phyloP scores from a whole-genome alignment of 2,888 invertebrate genomes.

The Atethmia centrago region DNA sequence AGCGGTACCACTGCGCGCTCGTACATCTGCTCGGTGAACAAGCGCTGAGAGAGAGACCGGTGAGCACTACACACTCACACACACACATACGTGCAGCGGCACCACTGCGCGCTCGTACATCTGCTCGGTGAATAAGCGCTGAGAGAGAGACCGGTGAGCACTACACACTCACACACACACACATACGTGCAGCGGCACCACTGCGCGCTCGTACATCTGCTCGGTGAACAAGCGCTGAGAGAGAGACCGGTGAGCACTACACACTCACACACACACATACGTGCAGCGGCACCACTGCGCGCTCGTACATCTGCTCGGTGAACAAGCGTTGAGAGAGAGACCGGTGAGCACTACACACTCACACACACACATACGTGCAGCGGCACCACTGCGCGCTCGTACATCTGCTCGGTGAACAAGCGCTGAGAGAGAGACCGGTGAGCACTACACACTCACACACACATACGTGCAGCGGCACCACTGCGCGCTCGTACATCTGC shows the following conservation, averaged over 20 bases:
- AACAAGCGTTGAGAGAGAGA: conserved; percentile 10
- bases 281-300: conserved; percentile 25
- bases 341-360: conserved; percentile 8
- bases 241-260: conserved; percentile 7
- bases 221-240: conserved; percentile 16
- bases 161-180: not conserved
- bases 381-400: conserved; percentile 12
- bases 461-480: not conserved
- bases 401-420: conserved; percentile 10
- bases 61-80: not conserved
- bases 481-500: conserved; percentile 12
- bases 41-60: not conserved
- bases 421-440: conserved; percentile 5
- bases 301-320: conserved; percentile 17
- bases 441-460: not conserved
- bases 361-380: not conserved
- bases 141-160: not conserved
- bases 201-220: conserved; percentile 20
- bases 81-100: not conserved
- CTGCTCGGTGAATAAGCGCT: not conserved
- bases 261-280: not conserved
- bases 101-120: not conserved
- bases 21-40: not conserved
- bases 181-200: conserved; percentile 22
- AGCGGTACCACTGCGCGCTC: not conserved